Percentiles rank a stretch among this genome's conserved stretches.
These are phyloP conservation scores for Leptinotarsa tumamoca DNA, from an alignment of 2,888 invertebrate genomes.

Conservation along the genomic window DNA sequence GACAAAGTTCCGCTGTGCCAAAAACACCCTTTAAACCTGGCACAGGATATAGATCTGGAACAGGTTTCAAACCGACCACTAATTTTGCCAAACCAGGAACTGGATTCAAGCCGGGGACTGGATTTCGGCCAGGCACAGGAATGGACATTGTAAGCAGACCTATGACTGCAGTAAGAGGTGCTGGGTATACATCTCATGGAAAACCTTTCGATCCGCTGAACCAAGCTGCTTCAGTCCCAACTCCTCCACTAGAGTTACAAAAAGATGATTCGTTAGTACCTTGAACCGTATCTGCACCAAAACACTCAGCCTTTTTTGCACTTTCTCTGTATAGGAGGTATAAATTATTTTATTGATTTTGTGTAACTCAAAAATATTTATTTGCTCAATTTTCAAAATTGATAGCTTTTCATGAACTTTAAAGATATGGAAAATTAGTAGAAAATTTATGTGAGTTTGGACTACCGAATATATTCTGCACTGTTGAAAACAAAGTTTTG, in stretches of 20 bases:
- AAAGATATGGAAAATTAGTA: too few relatives aligned
- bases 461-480: too few relatives aligned
- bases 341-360: neutral
- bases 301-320: constrained; percentile 1
- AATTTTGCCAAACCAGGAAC: constrained; percentile 57
- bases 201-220: constrained; percentile 83
- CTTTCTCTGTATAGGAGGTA: constrained; percentile 2
- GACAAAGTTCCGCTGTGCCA: constrained; percentile 53
- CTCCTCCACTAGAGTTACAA: constrained; percentile 76
- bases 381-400: too few relatives aligned
- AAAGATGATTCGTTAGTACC: constrained; percentile 81
- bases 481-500: too few relatives aligned
- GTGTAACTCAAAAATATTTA: too few relatives aligned
- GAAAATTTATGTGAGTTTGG: too few relatives aligned
- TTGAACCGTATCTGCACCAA: constrained; percentile 21
- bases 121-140: constrained; percentile 63
- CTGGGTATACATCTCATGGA: constrained; percentile 89
- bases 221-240: constrained; percentile 70
- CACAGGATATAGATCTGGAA: constrained; percentile 56
- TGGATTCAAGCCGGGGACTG: constrained; percentile 62
- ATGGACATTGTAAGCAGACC: constrained; percentile 73
- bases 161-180: constrained; percentile 96
- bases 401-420: too few relatives aligned
- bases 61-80: constrained; percentile 59
- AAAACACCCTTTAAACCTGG: constrained; percentile 57